Conservation (phyloP, 2,113 vertebrate genomes). For the Crotophaga sulcirostris region DNA sequence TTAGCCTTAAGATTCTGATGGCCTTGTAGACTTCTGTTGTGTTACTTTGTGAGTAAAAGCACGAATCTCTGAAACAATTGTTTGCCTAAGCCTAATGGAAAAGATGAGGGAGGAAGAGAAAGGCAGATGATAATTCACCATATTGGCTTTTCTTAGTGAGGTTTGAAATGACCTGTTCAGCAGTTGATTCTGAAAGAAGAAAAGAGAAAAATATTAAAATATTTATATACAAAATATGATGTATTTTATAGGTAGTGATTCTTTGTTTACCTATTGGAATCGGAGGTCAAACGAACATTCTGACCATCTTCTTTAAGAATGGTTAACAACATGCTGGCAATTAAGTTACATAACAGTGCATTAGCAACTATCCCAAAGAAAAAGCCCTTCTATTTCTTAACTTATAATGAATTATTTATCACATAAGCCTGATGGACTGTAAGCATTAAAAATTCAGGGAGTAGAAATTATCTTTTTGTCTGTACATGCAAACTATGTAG, state of each 20-base stretch:
- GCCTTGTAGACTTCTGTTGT: not conserved
- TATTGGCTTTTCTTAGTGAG: not conserved
- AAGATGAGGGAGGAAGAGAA: not conserved
- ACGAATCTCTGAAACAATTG: not conserved
- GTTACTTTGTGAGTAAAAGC: not conserved
- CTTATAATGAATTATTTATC: not conserved
- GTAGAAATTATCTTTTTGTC: not conserved
- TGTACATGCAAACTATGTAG: not conserved
- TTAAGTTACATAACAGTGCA: not conserved
- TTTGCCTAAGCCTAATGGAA: not conserved
- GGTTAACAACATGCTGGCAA: not conserved
- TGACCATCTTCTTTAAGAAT: not conserved
- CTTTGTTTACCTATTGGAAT: not conserved
- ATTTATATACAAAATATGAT: not conserved
- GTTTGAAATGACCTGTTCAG: not conserved
- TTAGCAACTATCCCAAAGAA: not conserved
- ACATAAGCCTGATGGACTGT: not conserved
- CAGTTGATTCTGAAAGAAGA: not conserved
- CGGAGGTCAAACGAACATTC: not conserved
- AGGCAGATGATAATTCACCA: not conserved
- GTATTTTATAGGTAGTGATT: not conserved
- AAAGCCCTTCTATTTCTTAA: not conserved
- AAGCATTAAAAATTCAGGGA: conserved; percentile 6
- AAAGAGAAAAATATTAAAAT: not conserved
- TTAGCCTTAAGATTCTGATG: not conserved